Evolutionary conservation across 1,140 invertebrate genomes (phyloP), one percentile per base, ranked within the genome.

Genomic region (Micrasema minimum): DNA sequence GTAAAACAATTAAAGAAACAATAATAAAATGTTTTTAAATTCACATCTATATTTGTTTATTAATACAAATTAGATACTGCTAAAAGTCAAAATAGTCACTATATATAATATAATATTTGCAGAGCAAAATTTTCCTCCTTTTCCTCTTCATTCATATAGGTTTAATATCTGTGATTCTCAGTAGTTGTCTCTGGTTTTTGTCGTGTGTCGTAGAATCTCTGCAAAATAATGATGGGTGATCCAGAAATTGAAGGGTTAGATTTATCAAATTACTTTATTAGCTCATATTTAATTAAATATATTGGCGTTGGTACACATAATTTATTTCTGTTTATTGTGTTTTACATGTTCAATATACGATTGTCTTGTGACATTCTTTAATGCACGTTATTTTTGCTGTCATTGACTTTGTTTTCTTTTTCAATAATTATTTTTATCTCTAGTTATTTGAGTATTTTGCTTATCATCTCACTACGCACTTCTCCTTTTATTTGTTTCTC

Each of bases 391-490:
- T 46, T 64, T 64, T 41, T 64, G 22, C 38, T 64, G 59, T 64
- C 59, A 46, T 64, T 14, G 59, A 48, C 59, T 45, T 64, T 64
- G 59, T 64, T 64, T 64, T 64, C 59, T 64, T 64, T 46, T 46
- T 64, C 12, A 14, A 6, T 22, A 14, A 26, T 64, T 64, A 64
- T 64, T 64, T 64, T 64, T 64, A 64, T 64, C 59, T 64, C 22
- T 6, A 11, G 4, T 46, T 16, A 1, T 45, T 22, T 7, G 2
- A 12, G 1, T 16, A 22, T 46, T 26, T 10, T 31, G 59, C 38
- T 26, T 46, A 64, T 64, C 43, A 45, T 45, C 23, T 1, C 45
- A n/a, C 2, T 64, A 26, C 22, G 12, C 12, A 46, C 16, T 45
- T 64, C 10, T 23, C 16, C 11, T 10, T 10, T 48, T 20, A n/a